Percentiles rank a stretch among this genome's conserved stretches.
These are phyloP conservation scores for Parapsyche elsis DNA, from an alignment of 1,140 invertebrate species.

Conservation along the genomic window DNA sequence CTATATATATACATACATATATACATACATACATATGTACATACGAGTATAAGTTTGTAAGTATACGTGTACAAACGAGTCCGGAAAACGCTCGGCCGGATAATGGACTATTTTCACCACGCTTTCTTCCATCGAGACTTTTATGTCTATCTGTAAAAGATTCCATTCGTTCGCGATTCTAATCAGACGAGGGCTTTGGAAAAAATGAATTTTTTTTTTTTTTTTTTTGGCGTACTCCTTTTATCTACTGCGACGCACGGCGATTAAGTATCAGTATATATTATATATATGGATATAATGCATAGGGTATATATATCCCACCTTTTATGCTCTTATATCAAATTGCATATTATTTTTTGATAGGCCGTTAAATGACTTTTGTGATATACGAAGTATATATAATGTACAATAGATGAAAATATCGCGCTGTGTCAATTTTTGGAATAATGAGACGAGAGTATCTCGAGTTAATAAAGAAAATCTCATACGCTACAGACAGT, in stretches of 20 bases:
- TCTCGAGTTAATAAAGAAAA: no score
- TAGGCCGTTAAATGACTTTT: no score
- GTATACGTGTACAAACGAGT: not conserved
- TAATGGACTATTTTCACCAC: constrained; percentile 10
- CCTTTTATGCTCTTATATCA: not conserved
- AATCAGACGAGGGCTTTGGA: not conserved
- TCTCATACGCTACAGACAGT: no score
- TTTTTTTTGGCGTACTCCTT: not conserved
- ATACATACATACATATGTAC: not conserved
- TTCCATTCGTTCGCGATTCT: not conserved
- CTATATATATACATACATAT: not conserved
- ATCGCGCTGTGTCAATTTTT: no score
- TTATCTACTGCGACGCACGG: not conserved
- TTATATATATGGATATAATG: not conserved
- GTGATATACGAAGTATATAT: no score
- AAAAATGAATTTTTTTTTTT: not conserved
- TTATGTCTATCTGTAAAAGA: no score
- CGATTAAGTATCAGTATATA: not conserved
- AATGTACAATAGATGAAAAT: no score
- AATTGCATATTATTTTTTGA: no score
- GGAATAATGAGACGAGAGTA: no score
- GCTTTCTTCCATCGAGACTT: not conserved
- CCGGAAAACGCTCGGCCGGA: constrained; percentile 2
- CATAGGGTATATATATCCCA: not conserved
- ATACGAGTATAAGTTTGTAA: no score